Percentiles rank a stretch among this genome's conserved stretches.
Evolutionary conservation across 1,140 invertebrate species (phyloP).

Genomic region (Cotesia vestalis): DNA sequence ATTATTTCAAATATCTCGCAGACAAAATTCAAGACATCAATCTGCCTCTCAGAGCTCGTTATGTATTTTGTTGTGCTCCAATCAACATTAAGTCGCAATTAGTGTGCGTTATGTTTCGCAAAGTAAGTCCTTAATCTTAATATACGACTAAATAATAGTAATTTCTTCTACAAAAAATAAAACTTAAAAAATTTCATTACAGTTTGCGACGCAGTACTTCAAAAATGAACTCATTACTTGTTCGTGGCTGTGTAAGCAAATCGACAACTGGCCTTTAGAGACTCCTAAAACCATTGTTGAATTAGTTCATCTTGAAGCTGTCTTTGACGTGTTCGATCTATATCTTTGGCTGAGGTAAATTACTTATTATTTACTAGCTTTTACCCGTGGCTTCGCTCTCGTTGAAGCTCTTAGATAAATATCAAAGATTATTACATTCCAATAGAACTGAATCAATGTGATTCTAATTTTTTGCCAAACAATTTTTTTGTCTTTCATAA

Average conservation of each 20-base stretch:
- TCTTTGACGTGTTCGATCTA: slow-evolving; percentile 95
- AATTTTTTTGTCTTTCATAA: too few species aligned
- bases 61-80: slow-evolving; percentile 98
- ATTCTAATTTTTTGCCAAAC: too few species aligned
- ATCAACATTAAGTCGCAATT: slow-evolving; percentile 93
- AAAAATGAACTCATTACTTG: slow-evolving; percentile 88
- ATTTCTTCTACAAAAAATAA: slow-evolving; percentile 4
- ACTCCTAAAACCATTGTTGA: slow-evolving; percentile 86
- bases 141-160: not conserved
- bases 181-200: slow-evolving; percentile 46
- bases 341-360: slow-evolving; percentile 95
- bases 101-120: slow-evolving; percentile 93
- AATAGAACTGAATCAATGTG: too few species aligned
- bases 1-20: slow-evolving; percentile 95
- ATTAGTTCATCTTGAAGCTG: slow-evolving; percentile 88
- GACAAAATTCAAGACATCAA: slow-evolving; percentile 97
- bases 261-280: slow-evolving; percentile 84
- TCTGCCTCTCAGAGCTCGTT: slow-evolving; percentile 86
- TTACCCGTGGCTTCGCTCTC: too few species aligned
- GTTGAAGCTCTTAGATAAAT: too few species aligned
- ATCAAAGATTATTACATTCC: too few species aligned
- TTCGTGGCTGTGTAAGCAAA: slow-evolving; percentile 83
- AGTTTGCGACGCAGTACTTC: slow-evolving; percentile 94
- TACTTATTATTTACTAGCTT: slow-evolving; percentile 3
- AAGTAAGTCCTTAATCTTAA: slow-evolving; percentile 66